A percentile compares a stretch with the other conserved stretches of the same genome.
Evolutionary conservation across 2,888 invertebrate genomes (phyloP).

Genomic region (Ceramica pisi): DNA sequence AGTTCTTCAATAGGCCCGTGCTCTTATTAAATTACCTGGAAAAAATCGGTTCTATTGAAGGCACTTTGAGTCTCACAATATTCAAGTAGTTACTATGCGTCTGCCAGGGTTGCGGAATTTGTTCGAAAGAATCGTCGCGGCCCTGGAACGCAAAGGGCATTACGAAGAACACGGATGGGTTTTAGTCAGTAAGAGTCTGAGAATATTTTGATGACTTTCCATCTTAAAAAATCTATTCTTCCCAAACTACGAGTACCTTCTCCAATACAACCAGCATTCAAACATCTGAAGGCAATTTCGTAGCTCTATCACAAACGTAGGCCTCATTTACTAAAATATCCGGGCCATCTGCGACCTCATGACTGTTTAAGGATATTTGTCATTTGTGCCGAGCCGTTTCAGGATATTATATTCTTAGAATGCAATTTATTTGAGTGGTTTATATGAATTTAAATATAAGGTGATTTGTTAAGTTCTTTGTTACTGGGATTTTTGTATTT

Average conservation of each 20-base stretch:
- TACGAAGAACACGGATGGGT: too few relatives aligned
- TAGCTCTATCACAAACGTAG: conserved; percentile 77
- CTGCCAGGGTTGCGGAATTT: too few relatives aligned
- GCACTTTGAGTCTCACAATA: too few relatives aligned
- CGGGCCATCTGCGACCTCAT: conserved; percentile 85
- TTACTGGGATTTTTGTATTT: neutral
- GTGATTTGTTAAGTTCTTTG: conserved; percentile 21
- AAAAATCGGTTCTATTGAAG: too few relatives aligned
- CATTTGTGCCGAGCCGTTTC: conserved; percentile 72
- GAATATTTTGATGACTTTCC: too few relatives aligned
- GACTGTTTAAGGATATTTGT: conserved; percentile 83
- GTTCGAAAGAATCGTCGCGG: too few relatives aligned
- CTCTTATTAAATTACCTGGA: too few relatives aligned
- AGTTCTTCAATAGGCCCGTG: too few relatives aligned
- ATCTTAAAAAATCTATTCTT: too few relatives aligned
- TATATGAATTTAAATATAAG: conserved; percentile 46
- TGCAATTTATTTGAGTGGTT: conserved; percentile 62
- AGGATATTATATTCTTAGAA: conserved; percentile 64
- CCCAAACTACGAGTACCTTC: conserved; percentile 24
- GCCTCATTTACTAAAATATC: conserved; percentile 89
- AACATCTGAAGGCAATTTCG: conserved; percentile 60
- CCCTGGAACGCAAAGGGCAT: too few relatives aligned
- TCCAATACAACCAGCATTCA: conserved; percentile 32
- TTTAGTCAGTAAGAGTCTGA: too few relatives aligned
- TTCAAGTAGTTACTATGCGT: too few relatives aligned